These are phyloP conservation scores for Theonella swinhoei DNA, from an alignment of 37 sponge, comb jelly and placozoan genomes.

Conservation along the genomic window DNA sequence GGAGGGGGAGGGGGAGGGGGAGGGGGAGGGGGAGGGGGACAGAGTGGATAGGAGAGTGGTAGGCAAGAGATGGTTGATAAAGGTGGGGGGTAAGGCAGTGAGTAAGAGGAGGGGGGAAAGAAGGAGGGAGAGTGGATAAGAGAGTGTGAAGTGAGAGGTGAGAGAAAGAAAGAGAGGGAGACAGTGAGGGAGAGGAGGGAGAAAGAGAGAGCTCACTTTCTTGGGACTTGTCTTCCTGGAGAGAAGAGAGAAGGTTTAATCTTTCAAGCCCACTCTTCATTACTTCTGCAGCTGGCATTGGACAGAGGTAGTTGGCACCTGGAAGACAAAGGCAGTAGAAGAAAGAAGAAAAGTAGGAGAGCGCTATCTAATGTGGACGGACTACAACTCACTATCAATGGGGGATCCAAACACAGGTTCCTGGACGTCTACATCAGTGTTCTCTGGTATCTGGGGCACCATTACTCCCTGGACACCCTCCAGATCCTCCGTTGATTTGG, in stretches of 20 bases:
- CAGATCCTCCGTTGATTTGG: background rate
- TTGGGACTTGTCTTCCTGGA: background rate
- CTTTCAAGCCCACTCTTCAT: background rate
- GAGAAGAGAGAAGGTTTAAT: background rate
- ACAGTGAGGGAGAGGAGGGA: background rate
- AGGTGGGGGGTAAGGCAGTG: background rate
- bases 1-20: background rate
- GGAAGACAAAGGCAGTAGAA: too few relatives aligned
- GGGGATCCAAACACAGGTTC: constrained; percentile 56
- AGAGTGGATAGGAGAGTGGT: background rate
- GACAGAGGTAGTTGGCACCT: constrained; percentile 7
- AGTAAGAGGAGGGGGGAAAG: background rate
- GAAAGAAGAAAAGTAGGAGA: too few relatives aligned
- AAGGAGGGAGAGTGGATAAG: too few relatives aligned
- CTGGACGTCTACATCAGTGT: background rate
- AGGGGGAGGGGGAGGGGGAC: background rate
- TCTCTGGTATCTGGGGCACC: background rate
- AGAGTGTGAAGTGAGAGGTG: background rate
- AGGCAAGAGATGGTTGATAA: background rate
- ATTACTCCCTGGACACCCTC: background rate
- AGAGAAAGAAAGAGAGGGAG: background rate
- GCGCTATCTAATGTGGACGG: background rate
- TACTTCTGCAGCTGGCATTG: background rate
- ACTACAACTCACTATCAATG: constrained; percentile 29
- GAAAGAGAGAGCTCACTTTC: too few relatives aligned